phyloP scores from a whole-genome alignment of 2,113 vertebrate genomes.

The Manacus vitellinus region DNA sequence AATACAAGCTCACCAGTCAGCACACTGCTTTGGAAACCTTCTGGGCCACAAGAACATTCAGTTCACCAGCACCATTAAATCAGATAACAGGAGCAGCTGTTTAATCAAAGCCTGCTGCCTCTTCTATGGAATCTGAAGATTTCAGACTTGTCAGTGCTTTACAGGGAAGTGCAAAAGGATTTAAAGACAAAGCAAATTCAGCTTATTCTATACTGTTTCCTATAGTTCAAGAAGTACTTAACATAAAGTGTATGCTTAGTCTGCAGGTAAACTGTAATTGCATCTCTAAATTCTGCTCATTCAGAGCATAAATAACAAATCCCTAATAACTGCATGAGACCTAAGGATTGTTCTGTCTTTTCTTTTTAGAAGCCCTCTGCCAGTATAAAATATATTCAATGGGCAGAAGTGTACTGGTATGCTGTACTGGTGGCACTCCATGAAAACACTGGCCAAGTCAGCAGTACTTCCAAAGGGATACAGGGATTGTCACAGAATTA shows the following conservation, averaged over 20 bases:
- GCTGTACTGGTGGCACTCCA: background rate
- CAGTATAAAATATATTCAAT: background rate
- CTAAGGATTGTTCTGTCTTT: background rate
- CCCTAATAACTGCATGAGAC: background rate
- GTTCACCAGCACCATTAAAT: background rate
- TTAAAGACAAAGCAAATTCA: background rate
- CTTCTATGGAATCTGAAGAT: background rate
- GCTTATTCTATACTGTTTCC: background rate
- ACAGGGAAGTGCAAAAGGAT: background rate
- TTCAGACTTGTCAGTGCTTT: background rate
- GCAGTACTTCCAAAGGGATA: background rate
- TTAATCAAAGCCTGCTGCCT: background rate
- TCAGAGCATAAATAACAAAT: background rate
- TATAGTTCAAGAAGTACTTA: background rate
- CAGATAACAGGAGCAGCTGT: background rate
- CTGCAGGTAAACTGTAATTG: background rate
- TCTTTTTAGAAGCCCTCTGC: background rate
- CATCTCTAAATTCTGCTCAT: background rate
- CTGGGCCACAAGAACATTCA: conserved; percentile 17
- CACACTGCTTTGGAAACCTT: conserved; percentile 17
- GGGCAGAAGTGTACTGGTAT: background rate
- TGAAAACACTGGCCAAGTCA: background rate
- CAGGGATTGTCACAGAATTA: background rate
- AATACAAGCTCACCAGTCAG: background rate
- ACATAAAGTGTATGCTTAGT: background rate